Base-by-base conservation (phyloP, 1,140 invertebrate species). In the Drosophila watanabei region DNA sequence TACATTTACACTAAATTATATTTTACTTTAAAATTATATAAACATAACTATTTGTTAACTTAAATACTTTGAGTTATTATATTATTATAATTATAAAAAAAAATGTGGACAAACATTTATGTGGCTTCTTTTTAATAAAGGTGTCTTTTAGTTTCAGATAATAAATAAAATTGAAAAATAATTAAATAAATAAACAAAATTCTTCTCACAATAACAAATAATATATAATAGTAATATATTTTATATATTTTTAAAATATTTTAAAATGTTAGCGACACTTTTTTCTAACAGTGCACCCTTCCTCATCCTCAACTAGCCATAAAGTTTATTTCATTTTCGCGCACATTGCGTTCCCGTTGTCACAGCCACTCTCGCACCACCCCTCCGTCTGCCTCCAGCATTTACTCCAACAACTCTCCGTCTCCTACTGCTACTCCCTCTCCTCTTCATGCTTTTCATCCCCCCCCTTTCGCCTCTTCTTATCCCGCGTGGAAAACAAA, bases 271-370 rank as follows among this genome's bases (percentile, higher is more conserved):
- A 4, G 3, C n/a, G n/a, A 0, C 11, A 13, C 0, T 24, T 54
- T 39, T 18, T 68, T 32, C 4, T 2, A 10, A 14, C n/a, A 11
- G n/a, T 41, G 28, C 28, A 45, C 52, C 20, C 52, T 56, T 41
- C 37, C 45, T 45, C 54, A 72, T 45, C 11, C 75, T 33, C 35
- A 45, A 58, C 39, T 46, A n/a, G 72, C 49, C 62, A 75, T 80
- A 86, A 82, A 90, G 87, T 90, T 90, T 90, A 90, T 90, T 90
- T 90, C 86, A 90, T 90, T 90, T 90, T 90, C 87, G 86, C 82
- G 85, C 86, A 89, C 86, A 77, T 84, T 86, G 83, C 79, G 80
- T 79, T 83, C 80, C 57, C 76, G 56, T 80, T 76, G 80, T 83
- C 79, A 84, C 73, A 79, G 78, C 76, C 37, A 33, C 35, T 45